Evolutionary conservation across 2,113 vertebrate genomes (phyloP), one percentile per base, ranked within the genome.

Genomic region (Actenoides hombroni): DNA sequence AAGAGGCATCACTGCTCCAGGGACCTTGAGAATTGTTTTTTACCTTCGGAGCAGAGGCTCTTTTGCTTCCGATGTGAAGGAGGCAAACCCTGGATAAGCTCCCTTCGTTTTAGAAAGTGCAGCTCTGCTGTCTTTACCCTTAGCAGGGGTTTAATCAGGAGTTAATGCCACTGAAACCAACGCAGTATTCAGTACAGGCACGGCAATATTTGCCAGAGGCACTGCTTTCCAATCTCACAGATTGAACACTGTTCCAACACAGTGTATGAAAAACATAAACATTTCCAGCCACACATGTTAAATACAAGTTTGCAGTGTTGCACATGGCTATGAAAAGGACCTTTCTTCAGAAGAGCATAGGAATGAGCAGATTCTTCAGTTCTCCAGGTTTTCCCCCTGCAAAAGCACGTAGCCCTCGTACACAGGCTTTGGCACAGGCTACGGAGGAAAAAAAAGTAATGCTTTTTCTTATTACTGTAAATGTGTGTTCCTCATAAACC

Each of bases 381-480:
- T 56, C 63, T 74, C 63, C 60, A 83, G 75, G 19, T 90, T 88
- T 93, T 93, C 40, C 37, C 3, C 82, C 76, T 79, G 69, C 56
- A 80, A 69, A 63, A 85, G 88, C 94, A 97, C 74, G 81, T 97
- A 92, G 65, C 31, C 63, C 96, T 96, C 74, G 53, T 97, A 92
- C 80, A 15, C 73, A 77, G 87, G 11, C 39, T 83, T 83, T 95
- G 91, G 86, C 75, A 80, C 10, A 63, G 53, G 35, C 11, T 81
- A 25, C 18, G n/a, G 68, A 49, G 26, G 26, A 10, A 35, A 92
- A 59, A 70, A 33, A 44, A 23, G 10, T 35, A 71, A 54, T 77
- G 5, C 46, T 68, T 20, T 73, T 78, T 56, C 39, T 88, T 53
- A 14, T 23, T 83, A 19, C 54, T 78, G 6, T 20, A 28, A 46